Evolutionary conservation across 1,140 invertebrate genomes (phyloP).

Genomic region (Pachypeltis micranthus): DNA sequence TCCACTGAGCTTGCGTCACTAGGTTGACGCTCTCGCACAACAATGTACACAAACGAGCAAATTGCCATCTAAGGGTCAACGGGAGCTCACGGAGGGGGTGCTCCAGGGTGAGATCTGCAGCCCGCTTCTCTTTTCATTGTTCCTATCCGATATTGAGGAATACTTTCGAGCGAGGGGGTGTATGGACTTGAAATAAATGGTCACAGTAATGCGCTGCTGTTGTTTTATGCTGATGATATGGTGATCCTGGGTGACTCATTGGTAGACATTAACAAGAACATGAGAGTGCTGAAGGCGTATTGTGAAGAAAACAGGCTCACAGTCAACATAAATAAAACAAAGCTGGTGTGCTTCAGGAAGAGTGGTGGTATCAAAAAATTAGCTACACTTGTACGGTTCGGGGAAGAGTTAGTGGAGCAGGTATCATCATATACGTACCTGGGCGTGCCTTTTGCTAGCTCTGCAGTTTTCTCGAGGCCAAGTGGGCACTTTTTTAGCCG

Average conservation of each 20-base stretch:
- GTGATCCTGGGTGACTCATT: neutral
- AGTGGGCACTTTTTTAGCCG: neutral
- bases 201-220: too few species aligned
- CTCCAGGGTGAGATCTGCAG: neutral
- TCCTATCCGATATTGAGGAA: neutral
- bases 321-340: neutral
- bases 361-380: neutral
- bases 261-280: neutral
- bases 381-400: neutral
- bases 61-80: neutral
- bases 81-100: too few species aligned
- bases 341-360: slow-evolving; percentile 2
- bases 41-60: too few species aligned
- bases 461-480: neutral
- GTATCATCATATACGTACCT: slow-evolving; percentile 6
- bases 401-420: neutral
- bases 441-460: neutral
- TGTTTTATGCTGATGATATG: too few species aligned
- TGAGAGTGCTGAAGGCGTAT: neutral
- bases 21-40: too few species aligned
- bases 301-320: neutral
- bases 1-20: too few species aligned
- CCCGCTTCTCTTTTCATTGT: neutral
- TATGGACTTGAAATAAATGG: too few species aligned
- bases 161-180: too few species aligned